Evolutionary conservation across 2,113 vertebrate genomes (phyloP).

Genomic region (Ursus arctos): DNA sequence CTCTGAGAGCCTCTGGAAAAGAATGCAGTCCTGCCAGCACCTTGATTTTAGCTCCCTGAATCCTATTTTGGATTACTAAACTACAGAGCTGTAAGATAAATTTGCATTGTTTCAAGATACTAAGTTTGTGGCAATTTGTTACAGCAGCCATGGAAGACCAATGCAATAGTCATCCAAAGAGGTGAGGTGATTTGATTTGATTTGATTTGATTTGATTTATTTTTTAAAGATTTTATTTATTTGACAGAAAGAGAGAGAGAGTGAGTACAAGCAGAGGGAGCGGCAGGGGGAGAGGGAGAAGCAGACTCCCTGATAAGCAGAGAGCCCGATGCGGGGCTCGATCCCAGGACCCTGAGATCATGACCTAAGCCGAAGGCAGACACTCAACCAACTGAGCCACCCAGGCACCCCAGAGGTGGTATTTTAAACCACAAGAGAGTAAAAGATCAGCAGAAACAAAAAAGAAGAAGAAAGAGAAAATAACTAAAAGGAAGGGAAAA

Average conservation of each 20-base stretch:
- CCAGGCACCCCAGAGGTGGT: not conserved
- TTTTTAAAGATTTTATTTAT: not conserved
- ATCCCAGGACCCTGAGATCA: too few species aligned
- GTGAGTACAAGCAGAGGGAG: too few species aligned
- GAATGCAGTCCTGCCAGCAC: not conserved
- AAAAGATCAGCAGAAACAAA: not conserved
- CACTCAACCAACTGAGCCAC: too few species aligned
- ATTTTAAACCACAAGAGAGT: not conserved
- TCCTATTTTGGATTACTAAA: not conserved
- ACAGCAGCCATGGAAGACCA: not conserved
- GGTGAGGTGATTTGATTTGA: not conserved
- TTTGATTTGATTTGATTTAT: not conserved
- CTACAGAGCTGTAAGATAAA: not conserved
- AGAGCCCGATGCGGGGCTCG: too few species aligned
- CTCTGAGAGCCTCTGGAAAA: not conserved
- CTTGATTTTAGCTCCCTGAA: not conserved
- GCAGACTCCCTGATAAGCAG: too few species aligned
- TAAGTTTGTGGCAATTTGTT: not conserved
- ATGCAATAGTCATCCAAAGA: not conserved
- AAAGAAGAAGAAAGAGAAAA: not conserved
- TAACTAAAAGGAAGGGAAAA: not conserved
- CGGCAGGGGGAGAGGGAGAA: too few species aligned
- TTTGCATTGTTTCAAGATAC: not conserved
- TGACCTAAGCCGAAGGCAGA: too few species aligned
- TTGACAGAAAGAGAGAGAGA: too few species aligned